Conservation (phyloP, 2,888 invertebrate species). For the Hypercompe scribonia region DNA sequence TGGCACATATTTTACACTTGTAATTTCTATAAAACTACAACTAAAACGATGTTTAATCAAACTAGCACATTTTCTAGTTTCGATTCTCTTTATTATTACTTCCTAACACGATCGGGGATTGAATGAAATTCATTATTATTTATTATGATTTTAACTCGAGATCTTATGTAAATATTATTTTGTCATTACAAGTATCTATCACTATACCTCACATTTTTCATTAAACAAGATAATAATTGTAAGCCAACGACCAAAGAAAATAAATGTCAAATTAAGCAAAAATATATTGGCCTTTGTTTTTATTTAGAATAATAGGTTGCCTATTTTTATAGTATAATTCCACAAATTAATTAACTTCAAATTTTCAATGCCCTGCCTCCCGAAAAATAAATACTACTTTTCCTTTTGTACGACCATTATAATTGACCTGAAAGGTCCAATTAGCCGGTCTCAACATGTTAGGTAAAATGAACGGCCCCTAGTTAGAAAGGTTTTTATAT, state of each 20-base stretch:
- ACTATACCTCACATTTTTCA: too few species aligned
- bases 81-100: too few species aligned
- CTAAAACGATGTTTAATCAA: too few species aligned
- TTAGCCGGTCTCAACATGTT: not conserved
- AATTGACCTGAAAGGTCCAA: constrained; percentile 1
- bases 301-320: not conserved
- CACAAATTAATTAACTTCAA: not conserved
- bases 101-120: too few species aligned
- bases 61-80: too few species aligned
- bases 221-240: not conserved
- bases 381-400: not conserved
- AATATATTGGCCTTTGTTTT: not conserved
- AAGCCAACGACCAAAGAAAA: not conserved
- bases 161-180: too few species aligned
- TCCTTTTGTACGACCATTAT: not conserved
- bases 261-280: not conserved
- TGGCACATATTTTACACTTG: too few species aligned
- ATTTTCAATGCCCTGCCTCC: not conserved
- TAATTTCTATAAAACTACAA: too few species aligned
- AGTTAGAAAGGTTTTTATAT: not conserved
- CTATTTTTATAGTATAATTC: not conserved
- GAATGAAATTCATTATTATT: too few species aligned
- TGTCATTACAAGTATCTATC: too few species aligned
- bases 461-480: not conserved
- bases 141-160: too few species aligned